phyloP scores from a whole-genome alignment of 2,113 vertebrate species.

The Micronycteris hirsuta region DNA sequence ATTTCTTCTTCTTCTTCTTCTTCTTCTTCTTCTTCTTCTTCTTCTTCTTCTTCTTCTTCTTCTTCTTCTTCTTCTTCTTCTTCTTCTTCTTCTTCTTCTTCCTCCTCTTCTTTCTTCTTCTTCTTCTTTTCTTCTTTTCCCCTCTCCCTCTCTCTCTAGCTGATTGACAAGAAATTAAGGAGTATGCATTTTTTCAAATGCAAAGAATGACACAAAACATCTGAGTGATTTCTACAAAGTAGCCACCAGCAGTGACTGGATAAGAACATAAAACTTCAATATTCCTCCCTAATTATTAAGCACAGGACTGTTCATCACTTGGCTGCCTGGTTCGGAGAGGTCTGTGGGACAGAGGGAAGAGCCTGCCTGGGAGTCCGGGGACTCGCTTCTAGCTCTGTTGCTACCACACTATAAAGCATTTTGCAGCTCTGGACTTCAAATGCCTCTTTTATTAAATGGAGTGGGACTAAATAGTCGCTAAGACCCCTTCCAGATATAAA shows the following conservation, averaged over 20 bases:
- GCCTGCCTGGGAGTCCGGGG: not conserved
- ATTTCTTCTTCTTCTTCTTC: not conserved
- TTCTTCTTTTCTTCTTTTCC: too few relatives aligned
- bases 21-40: not conserved
- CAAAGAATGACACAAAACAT: not conserved
- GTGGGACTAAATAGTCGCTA: not conserved
- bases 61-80: not conserved
- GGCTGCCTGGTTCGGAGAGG: not conserved
- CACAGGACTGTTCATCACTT: not conserved
- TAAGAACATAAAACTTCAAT: not conserved
- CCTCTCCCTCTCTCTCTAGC: not conserved
- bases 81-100: too few relatives aligned
- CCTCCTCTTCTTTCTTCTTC: not conserved
- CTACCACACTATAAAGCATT: not conserved
- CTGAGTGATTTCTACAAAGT: not conserved
- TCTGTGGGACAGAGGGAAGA: not conserved
- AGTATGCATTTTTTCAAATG: not conserved
- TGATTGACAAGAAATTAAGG: not conserved
- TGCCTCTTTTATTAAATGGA: not conserved
- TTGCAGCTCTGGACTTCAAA: not conserved
- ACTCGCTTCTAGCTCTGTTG: not conserved
- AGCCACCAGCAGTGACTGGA: not conserved
- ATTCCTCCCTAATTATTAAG: not conserved
- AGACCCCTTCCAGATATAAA: slow-evolving; percentile 12
- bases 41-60: too few relatives aligned